Evolutionary conservation across 2,888 invertebrate species (phyloP).

Genomic region (Galerucella nymphaeae): DNA sequence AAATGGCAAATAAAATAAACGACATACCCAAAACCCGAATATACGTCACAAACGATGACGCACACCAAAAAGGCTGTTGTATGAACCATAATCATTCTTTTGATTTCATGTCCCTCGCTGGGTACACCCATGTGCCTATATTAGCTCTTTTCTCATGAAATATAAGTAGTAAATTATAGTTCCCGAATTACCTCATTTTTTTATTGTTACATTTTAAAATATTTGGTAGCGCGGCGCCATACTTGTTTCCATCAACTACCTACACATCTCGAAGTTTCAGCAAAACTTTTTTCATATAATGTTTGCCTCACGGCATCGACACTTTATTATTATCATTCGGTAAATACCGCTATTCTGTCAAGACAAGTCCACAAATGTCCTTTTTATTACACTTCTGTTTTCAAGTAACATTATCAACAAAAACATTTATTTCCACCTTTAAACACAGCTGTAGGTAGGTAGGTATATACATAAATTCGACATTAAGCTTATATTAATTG

Average conservation of each 20-base stretch:
- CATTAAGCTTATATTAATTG: slow-evolving; percentile 22
- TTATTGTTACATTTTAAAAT: background rate
- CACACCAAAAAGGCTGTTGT: too few species aligned
- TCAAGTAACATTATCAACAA: slow-evolving; percentile 4
- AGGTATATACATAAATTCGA: slow-evolving; percentile 16
- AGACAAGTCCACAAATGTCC: slow-evolving; percentile 9
- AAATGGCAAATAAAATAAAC: too few species aligned
- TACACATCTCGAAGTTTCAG: background rate
- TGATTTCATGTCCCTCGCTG: too few species aligned
- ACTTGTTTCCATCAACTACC: background rate
- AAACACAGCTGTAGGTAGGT: background rate
- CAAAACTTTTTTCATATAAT: background rate
- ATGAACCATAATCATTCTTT: too few species aligned
- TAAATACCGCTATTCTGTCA: background rate
- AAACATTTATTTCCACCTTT: slow-evolving; percentile 5
- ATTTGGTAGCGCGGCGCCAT: background rate
- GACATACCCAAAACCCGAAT: too few species aligned
- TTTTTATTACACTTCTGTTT: slow-evolving; percentile 18
- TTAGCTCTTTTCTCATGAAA: too few species aligned
- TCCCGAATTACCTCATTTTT: too few species aligned
- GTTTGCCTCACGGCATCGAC: background rate
- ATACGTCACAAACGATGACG: too few species aligned
- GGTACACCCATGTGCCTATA: too few species aligned
- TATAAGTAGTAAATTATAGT: too few species aligned
- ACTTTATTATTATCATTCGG: slow-evolving; percentile 5